phyloP scores from a whole-genome alignment of 1,140 invertebrate species.

The Caenorhabditis tropicalis region DNA sequence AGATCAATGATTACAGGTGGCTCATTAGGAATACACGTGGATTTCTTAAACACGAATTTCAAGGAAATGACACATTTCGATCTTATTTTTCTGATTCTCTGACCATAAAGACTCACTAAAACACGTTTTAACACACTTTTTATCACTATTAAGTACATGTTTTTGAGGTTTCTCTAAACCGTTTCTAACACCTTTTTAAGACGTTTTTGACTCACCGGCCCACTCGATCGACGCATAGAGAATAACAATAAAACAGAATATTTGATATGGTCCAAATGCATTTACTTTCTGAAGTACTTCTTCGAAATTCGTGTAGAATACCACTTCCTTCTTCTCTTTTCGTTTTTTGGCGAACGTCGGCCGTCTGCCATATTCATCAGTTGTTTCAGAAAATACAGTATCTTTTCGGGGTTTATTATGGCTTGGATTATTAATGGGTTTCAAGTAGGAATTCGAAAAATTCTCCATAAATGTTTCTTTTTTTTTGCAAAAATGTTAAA shows the following conservation, averaged over 20 bases:
- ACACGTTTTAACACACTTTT: not conserved
- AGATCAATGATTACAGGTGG: too few relatives aligned
- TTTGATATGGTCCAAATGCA: conserved; percentile 67
- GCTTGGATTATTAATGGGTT: not conserved
- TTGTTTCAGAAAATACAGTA: conserved; percentile 20
- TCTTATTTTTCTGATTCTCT: not conserved
- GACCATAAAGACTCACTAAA: not conserved
- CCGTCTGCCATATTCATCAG: conserved; percentile 37
- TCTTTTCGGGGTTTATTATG: not conserved
- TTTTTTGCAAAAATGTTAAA: not conserved
- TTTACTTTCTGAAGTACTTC: conserved; percentile 64
- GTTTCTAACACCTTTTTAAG: not conserved
- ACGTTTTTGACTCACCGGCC: conserved; percentile 58
- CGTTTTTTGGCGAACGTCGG: not conserved
- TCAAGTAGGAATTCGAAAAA: not conserved
- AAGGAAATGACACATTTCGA: too few relatives aligned
- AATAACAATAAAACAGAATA: conserved; percentile 66
- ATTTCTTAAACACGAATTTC: not conserved
- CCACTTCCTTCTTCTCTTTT: conserved; percentile 56
- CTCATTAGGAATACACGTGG: not conserved
- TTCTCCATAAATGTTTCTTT: not conserved
- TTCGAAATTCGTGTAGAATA: conserved; percentile 65
- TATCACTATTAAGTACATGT: not conserved
- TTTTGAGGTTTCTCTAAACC: not conserved
- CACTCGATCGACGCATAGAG: conserved; percentile 67